Evolutionary conservation across 2,113 vertebrate species (phyloP).

Genomic region (Indri indri): DNA sequence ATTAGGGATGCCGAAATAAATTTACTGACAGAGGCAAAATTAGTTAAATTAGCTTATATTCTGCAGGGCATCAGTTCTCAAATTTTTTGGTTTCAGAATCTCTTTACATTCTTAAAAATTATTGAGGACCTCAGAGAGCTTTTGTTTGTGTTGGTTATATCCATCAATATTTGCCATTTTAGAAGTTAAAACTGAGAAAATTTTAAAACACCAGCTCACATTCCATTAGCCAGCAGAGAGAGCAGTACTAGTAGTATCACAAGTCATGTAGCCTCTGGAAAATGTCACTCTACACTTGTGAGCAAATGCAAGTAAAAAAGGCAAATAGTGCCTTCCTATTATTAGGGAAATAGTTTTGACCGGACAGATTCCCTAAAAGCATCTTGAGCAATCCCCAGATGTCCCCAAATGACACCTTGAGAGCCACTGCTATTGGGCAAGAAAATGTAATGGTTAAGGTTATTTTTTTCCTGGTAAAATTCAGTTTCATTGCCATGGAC

Average conservation of each 20-base stretch:
- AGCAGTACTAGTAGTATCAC: rapidly evolving
- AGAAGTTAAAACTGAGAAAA: not conserved
- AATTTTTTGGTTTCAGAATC: not conserved
- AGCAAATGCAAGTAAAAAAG: not conserved
- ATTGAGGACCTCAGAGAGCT: not conserved
- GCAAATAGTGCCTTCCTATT: not conserved
- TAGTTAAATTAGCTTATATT: not conserved
- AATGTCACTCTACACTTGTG: not conserved
- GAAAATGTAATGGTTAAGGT: not conserved
- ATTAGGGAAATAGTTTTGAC: not conserved
- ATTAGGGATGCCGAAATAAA: not conserved
- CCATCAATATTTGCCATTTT: not conserved
- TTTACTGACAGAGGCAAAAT: not conserved
- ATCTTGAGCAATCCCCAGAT: not conserved
- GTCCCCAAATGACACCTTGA: too few relatives aligned
- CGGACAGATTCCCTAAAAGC: not conserved
- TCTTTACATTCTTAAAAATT: not conserved
- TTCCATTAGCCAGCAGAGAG: not conserved
- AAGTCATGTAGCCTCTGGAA: not conserved
- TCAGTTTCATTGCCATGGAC: not conserved
- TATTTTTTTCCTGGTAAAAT: not conserved
- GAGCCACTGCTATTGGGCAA: not conserved
- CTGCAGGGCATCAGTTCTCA: not conserved
- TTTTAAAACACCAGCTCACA: too few relatives aligned
- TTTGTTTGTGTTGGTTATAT: not conserved